Evolutionary conservation across 2,888 invertebrate species (phyloP).

Genomic region (Aphelenchoides bicaudatus): DNA sequence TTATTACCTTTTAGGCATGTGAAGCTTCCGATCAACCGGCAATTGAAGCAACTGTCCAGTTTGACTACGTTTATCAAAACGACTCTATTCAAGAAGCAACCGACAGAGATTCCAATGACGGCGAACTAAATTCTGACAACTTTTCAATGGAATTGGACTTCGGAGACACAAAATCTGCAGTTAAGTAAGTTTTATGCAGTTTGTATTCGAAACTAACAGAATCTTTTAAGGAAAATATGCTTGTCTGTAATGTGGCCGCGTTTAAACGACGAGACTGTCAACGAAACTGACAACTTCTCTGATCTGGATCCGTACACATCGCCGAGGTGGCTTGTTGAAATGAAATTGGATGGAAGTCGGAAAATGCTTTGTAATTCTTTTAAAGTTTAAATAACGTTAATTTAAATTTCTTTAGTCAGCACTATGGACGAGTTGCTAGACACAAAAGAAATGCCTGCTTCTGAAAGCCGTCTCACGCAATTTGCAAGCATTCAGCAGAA

Average conservation of each 20-base stretch:
- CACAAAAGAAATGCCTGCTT: constrained; percentile 16
- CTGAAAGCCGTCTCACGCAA: neutral
- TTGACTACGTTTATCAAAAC: constrained; percentile 28
- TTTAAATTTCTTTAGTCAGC: neutral
- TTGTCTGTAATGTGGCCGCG: constrained; percentile 36
- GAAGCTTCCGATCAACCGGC: neutral
- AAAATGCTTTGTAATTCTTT: constrained; percentile 69
- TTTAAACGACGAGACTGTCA: constrained; percentile 34
- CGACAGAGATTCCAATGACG: neutral
- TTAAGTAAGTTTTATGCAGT: constrained; percentile 19
- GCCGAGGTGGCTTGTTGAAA: constrained; percentile 74
- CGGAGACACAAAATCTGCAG: neutral
- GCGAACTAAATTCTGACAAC: constrained; percentile 14
- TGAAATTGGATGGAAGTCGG: constrained; percentile 30
- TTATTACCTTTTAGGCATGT: constrained; percentile 26
- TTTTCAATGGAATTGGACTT: constrained; percentile 1
- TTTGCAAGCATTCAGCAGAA: neutral
- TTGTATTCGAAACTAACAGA: constrained; percentile 23
- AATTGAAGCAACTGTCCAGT: constrained; percentile 18
- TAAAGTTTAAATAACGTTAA: neutral
- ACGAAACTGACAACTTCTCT: constrained; percentile 78
- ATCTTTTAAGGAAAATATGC: constrained; percentile 33
- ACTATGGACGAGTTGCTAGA: constrained; percentile 22
- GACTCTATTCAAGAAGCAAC: too few relatives aligned
- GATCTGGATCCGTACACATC: constrained; percentile 78